These are phyloP conservation scores for Girardinichthys multiradiatus DNA, from an alignment of 2,113 vertebrate genomes.

Conservation along the genomic window DNA sequence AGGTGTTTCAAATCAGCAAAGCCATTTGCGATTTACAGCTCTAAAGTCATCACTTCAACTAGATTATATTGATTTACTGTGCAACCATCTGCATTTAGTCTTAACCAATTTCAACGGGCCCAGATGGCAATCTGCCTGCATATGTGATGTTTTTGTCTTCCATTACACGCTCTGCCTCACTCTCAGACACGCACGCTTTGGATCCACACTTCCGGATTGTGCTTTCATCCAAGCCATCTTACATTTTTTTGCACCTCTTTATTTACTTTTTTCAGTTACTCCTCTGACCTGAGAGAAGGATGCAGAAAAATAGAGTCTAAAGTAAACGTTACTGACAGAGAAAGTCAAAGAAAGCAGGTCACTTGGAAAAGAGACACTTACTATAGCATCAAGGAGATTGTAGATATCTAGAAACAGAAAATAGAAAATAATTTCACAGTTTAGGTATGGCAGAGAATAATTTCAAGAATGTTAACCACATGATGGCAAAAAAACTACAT, in stretches of 20 bases:
- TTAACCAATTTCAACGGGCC: slow-evolving; percentile 44
- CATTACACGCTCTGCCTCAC: slow-evolving; percentile 43
- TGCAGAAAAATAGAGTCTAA: neutral
- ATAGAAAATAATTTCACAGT: no score
- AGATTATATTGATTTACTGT: slow-evolving; percentile 43
- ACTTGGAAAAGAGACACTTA: neutral
- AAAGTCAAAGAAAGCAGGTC: neutral
- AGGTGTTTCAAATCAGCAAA: slow-evolving; percentile 12
- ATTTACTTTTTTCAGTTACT: slow-evolving; percentile 3
- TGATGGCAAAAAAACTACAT: no score
- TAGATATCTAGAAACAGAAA: no score
- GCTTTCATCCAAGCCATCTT: neutral
- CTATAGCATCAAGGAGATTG: neutral
- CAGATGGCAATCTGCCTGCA: slow-evolving; percentile 61
- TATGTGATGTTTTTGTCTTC: slow-evolving; percentile 43
- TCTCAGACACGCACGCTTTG: slow-evolving; percentile 12
- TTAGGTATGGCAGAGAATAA: no score
- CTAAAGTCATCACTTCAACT: slow-evolving; percentile 30
- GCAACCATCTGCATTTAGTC: slow-evolving; percentile 43
- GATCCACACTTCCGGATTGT: slow-evolving; percentile 9
- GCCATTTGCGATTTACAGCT: neutral
- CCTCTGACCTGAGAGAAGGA: slow-evolving; percentile 24
- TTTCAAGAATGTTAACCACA: no score
- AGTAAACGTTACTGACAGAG: neutral
- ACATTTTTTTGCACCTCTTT: neutral